Evolutionary conservation across 2,113 vertebrate species (phyloP).

Genomic region (Tragelaphus buxtoni): DNA sequence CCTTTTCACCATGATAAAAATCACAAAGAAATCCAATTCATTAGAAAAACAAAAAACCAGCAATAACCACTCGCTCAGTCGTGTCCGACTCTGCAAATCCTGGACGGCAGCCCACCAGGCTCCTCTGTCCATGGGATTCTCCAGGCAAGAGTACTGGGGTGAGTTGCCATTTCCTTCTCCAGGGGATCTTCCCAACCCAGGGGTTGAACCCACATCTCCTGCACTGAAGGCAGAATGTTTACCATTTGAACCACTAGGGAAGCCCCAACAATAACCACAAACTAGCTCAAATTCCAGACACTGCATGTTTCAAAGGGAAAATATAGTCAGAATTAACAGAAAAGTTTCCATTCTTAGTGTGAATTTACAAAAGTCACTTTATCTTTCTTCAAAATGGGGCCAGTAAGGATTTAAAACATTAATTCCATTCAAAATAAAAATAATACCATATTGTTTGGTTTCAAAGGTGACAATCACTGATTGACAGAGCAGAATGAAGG

Average conservation of each 20-base stretch:
- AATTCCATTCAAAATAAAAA: neutral
- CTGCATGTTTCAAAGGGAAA: neutral
- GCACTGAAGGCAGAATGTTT: neutral
- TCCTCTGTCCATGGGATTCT: neutral
- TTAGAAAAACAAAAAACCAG: neutral
- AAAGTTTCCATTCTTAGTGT: rapidly evolving
- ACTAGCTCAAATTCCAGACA: neutral
- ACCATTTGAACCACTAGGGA: neutral
- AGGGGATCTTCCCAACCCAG: neutral
- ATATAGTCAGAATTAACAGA: neutral
- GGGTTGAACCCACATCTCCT: neutral
- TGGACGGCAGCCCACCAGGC: neutral
- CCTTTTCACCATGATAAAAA: neutral
- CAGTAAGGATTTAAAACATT: neutral
- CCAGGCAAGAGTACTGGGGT: neutral
- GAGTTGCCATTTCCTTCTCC: neutral
- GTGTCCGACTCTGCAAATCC: neutral
- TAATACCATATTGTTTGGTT: neutral
- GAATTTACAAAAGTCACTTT: neutral
- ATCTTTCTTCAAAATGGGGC: neutral
- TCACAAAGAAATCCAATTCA: neutral
- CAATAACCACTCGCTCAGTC: neutral
- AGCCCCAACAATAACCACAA: no score
- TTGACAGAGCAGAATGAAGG: neutral
- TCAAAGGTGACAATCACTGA: rapidly evolving